phyloP scores from a whole-genome alignment of 2,113 vertebrate species.

The Solea solea region DNA sequence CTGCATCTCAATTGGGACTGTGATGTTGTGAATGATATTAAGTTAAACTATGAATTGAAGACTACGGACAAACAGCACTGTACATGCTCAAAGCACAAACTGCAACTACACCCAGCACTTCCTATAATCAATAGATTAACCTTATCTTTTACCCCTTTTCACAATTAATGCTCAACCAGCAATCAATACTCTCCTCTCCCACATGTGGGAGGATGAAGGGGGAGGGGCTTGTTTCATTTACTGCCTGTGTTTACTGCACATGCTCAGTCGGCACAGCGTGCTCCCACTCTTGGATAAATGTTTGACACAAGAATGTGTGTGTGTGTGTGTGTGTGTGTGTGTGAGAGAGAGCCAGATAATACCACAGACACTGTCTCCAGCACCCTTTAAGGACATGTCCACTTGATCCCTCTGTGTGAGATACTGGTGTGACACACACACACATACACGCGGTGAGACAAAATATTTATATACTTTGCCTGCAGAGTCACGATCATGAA shows the following conservation, averaged over 20 bases:
- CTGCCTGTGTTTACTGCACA: neutral
- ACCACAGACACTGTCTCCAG: neutral
- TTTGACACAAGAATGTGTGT: conserved; percentile 15
- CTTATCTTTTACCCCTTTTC: neutral
- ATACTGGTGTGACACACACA: neutral
- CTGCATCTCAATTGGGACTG: too few relatives aligned
- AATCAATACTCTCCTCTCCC: conserved; percentile 48
- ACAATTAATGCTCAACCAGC: conserved; percentile 29
- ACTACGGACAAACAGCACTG: neutral
- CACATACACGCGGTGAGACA: conserved; percentile 3
- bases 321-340: too few relatives aligned
- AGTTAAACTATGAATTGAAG: neutral
- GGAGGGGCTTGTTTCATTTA: neutral
- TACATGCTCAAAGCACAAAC: neutral
- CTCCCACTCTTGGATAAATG: conserved; percentile 9
- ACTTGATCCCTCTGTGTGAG: conserved; percentile 8
- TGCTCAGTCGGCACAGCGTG: neutral
- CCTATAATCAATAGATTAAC: conserved; percentile 30
- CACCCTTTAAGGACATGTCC: neutral
- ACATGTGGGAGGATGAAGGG: conserved; percentile 5
- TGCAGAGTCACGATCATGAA: conserved; percentile 34
- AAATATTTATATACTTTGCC: conserved; percentile 21
- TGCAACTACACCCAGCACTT: neutral
- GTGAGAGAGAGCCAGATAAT: conserved; percentile 10
- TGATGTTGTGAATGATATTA: neutral